Conservation (phyloP, 2,113 vertebrate species). For the Strix aluco region DNA sequence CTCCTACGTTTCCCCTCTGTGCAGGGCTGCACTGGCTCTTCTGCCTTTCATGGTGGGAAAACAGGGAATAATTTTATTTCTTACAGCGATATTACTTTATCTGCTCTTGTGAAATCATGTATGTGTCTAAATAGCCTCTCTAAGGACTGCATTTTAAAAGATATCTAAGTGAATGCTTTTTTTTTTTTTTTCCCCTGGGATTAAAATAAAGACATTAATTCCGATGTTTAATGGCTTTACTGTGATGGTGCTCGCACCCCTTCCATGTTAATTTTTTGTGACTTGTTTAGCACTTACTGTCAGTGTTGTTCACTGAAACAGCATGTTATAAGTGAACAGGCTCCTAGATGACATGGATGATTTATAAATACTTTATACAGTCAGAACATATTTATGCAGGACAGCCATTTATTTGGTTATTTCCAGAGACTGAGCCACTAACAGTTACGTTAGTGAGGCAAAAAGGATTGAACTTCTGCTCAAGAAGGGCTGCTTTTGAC, state of each 20-base stretch:
- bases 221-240: not conserved
- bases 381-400: not conserved
- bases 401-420: constrained; percentile 1
- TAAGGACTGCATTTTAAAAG: not conserved
- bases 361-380: constrained; percentile 21
- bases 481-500: not conserved
- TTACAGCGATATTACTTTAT: not conserved
- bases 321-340: not conserved
- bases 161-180: not conserved
- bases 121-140: not conserved
- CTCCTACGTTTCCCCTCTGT: not conserved
- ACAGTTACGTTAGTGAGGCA: not conserved
- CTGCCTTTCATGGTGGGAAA: not conserved
- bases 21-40: not conserved
- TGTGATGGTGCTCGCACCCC: not conserved
- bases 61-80: not conserved
- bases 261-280: not conserved
- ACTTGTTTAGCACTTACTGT: constrained; percentile 5
- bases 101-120: not conserved
- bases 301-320: not conserved
- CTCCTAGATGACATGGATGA: not conserved
- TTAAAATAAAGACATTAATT: not conserved
- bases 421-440: constrained; percentile 8
- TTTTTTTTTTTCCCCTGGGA: not conserved
- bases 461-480: not conserved